Percentiles rank a stretch among this genome's conserved stretches.
Evolutionary conservation across 2,797 vertebrate genomes (phyloP).

Genomic region (Anguilla anguilla): DNA sequence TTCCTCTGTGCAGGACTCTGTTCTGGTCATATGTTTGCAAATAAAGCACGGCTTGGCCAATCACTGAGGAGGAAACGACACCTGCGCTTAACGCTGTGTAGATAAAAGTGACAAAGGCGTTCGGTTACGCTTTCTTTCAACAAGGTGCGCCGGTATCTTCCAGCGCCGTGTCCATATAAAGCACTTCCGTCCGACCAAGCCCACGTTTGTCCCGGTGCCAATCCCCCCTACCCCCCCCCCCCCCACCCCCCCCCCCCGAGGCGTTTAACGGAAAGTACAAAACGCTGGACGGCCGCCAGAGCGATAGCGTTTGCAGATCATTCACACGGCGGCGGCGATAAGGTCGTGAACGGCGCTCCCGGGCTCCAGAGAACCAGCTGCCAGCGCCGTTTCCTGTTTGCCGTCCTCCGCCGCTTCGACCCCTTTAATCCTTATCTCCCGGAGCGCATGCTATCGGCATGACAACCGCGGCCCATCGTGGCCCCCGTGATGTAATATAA

Average conservation of each 20-base stretch:
- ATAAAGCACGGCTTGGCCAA: background rate
- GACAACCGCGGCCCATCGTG: background rate
- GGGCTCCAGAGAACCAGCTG: conserved; percentile 50
- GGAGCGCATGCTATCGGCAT: conserved; percentile 43
- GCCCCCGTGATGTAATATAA: conserved; percentile 28
- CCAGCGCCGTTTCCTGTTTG: conserved; percentile 50
- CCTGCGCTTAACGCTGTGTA: background rate
- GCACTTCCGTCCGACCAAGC: conserved; percentile 48
- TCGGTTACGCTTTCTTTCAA: background rate
- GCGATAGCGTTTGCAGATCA: conserved; percentile 52
- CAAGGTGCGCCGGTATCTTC: background rate
- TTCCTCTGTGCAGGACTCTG: background rate
- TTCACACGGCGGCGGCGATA: conserved; percentile 55
- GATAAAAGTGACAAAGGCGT: background rate
- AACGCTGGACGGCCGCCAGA: conserved; percentile 48
- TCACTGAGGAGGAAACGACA: background rate
- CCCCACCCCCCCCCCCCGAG: background rate
- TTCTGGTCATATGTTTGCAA: background rate
- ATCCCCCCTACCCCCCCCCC: conserved; percentile 8
- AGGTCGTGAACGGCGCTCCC: conserved; percentile 42
- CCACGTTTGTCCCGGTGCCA: conserved; percentile 45
- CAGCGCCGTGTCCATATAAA: conserved; percentile 47
- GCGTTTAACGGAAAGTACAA: conserved; percentile 9
- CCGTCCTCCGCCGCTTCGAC: conserved; percentile 14
- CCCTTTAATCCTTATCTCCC: conserved; percentile 48